Base-by-base conservation (phyloP, 2,113 vertebrate species). In the Brachyistius frenatus region DNA sequence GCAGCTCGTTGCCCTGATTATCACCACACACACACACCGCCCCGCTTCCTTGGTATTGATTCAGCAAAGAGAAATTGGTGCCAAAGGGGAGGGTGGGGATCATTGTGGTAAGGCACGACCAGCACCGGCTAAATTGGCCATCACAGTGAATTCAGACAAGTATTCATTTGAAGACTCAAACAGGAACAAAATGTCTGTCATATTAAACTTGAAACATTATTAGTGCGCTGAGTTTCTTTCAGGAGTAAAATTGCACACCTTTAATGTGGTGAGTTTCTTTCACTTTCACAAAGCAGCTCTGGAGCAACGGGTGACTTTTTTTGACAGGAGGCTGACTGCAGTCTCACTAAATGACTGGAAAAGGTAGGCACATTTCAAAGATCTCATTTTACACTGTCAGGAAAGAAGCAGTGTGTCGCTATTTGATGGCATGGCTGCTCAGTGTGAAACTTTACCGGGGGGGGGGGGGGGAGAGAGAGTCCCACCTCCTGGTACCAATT, bases 381-480 rank as follows among this genome's bases (percentile, higher is more conserved):
- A 86, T 80, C 79, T 91, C 70, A 76, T 86, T 84, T 81, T 47
- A 53, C 36, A 74, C 73, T 76, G 84, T 76, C 74, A 63, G 70
- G 70, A 54, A 80, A 50, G 71, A 77, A 71, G 76, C 56, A 49
- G 72, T 16, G 0, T 75, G 78, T 78, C 66, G n/a, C 41, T 32
- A 35, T 76, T 71, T 87, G 85, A 86, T 63, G 62, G 77, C 76
- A 30, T 3, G 50, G 63, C 79, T 58, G 67, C 77, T 75, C 66
- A 11, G 68, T 62, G 73, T 86, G 86, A 89, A 86, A 5, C 66
- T 73, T 85, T 10, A 77, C 70, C 60, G 44, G 57, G 14, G 61
- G 61, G 50, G 54, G 65, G 87, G n/a, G n/a, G n/a, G n/a, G n/a
- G n/a, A n/a, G n/a, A n/a, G n/a, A n/a, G n/a, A 67, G 71, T 76